These are phyloP conservation scores for Phalacrocorax pelagicus DNA, from an alignment of 2,113 vertebrate species.

Conservation along the genomic window DNA sequence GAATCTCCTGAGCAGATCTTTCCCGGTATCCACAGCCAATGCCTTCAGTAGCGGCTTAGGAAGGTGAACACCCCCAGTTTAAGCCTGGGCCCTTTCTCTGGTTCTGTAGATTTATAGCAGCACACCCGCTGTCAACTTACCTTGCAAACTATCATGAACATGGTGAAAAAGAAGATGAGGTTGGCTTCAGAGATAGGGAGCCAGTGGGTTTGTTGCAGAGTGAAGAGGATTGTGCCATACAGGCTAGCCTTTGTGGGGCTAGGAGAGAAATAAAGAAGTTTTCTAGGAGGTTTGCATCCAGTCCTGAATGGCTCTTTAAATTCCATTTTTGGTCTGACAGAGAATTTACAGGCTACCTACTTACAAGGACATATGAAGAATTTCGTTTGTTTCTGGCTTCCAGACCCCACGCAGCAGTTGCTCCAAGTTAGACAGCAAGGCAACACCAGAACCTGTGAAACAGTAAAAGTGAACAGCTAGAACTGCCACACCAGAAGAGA, in stretches of 20 bases:
- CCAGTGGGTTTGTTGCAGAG: slow-evolving; percentile 89
- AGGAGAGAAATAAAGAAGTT: neutral
- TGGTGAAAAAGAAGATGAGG: slow-evolving; percentile 92
- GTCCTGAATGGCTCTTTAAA: neutral
- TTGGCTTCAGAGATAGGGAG: slow-evolving; percentile 89
- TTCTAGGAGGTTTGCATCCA: neutral
- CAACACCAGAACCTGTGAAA: slow-evolving; percentile 88
- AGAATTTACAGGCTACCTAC: slow-evolving; percentile 49
- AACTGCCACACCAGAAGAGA: neutral
- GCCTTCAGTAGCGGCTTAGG: neutral
- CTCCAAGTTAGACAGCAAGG: slow-evolving; percentile 93
- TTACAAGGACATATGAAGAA: slow-evolving; percentile 98
- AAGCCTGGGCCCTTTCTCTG: neutral
- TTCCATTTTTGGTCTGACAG: neutral
- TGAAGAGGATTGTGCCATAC: slow-evolving; percentile 94
- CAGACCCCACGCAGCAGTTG: slow-evolving; percentile 95
- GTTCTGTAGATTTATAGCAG: neutral
- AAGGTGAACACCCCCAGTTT: neutral
- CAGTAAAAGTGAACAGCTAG: neutral
- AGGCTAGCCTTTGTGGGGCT: slow-evolving; percentile 98
- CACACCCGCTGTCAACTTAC: slow-evolving; percentile 63
- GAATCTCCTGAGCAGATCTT: neutral
- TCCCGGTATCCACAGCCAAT: neutral
- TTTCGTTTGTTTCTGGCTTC: slow-evolving; percentile 94
- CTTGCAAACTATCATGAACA: slow-evolving; percentile 95